Conservation (phyloP, 2,113 vertebrate species). For the Taxidea taxus region DNA sequence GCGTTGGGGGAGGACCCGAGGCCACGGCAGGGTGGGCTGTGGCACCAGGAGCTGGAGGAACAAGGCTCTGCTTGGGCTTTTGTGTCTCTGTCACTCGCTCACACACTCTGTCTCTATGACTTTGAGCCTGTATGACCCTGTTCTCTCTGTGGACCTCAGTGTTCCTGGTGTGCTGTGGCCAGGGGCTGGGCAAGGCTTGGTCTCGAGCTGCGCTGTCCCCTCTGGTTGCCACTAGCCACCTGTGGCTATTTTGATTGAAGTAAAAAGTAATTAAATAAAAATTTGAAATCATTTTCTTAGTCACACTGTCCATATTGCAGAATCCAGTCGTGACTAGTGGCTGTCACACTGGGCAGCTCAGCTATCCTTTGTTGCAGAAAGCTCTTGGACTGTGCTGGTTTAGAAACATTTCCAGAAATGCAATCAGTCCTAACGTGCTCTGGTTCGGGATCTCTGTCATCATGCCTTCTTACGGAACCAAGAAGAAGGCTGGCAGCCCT, state of each 20-base stretch:
- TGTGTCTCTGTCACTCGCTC: neutral
- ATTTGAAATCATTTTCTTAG: neutral
- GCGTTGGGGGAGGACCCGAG: rapidly evolving
- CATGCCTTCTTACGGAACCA: neutral
- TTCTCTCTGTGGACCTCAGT: neutral
- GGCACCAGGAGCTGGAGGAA: neutral
- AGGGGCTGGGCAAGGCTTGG: neutral
- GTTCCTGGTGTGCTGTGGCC: neutral
- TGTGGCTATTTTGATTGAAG: neutral
- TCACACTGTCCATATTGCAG: neutral
- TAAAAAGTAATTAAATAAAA: neutral
- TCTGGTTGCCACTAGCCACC: neutral
- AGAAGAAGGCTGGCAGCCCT: neutral
- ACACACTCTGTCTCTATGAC: neutral
- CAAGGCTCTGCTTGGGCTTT: neutral
- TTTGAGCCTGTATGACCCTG: neutral
- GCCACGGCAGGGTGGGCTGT: neutral
- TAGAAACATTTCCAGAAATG: neutral
- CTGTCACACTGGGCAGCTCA: no score
- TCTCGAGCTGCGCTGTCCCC: neutral
- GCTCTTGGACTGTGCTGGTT: neutral
- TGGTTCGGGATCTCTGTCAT: neutral
- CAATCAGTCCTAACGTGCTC: neutral
- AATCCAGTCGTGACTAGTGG: neutral
- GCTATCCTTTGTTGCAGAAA: rapidly evolving